Conservation (phyloP, 2,113 vertebrate genomes). For the Mixornis gularis region DNA sequence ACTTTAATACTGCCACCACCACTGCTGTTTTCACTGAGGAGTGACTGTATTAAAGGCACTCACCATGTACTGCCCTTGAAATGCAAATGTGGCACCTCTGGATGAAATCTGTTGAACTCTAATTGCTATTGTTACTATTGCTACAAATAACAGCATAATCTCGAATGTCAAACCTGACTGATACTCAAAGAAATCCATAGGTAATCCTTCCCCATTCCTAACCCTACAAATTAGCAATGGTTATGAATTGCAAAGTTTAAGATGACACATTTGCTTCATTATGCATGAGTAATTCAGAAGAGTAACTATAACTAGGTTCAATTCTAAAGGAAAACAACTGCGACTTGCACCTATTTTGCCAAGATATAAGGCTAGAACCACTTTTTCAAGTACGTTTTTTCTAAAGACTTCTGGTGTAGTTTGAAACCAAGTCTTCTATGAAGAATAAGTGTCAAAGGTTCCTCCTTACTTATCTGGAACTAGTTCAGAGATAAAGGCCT, state of each 20-base stretch:
- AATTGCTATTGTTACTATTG: conserved; percentile 34
- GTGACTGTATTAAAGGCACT: conserved; percentile 49
- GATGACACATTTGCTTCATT: neutral
- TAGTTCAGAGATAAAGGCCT: neutral
- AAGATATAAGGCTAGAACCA: neutral
- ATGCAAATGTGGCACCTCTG: conserved; percentile 68
- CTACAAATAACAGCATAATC: conserved; percentile 53
- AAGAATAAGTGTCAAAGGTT: neutral
- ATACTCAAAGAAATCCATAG: conserved; percentile 52
- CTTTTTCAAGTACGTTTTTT: neutral
- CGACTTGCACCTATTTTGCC: neutral
- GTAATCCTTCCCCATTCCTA: neutral
- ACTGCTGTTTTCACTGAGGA: conserved; percentile 54
- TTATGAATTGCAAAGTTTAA: conserved; percentile 13
- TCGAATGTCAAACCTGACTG: conserved; percentile 40
- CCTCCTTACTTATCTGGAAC: neutral
- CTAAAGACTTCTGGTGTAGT: neutral
- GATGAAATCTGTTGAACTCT: conserved; percentile 53
- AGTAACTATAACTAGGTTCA: neutral
- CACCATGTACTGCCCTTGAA: conserved; percentile 50
- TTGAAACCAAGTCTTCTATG: neutral
- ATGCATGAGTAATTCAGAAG: neutral
- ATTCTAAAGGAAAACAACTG: neutral
- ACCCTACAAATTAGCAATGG: neutral
- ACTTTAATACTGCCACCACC: conserved; percentile 50